These are phyloP conservation scores for Limnephilus marmoratus DNA, from an alignment of 2,888 invertebrate species.

Conservation along the genomic window DNA sequence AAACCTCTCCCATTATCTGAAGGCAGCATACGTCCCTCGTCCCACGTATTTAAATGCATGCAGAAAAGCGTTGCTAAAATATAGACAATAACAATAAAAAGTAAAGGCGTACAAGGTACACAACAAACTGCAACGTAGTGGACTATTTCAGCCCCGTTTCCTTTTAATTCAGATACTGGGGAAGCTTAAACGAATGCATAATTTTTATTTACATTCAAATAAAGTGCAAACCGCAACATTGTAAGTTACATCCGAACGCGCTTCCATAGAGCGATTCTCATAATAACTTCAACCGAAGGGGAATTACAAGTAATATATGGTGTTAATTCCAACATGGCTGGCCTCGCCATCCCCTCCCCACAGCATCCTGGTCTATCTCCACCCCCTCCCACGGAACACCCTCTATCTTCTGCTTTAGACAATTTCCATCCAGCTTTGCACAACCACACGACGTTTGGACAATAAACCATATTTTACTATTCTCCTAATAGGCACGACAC, in stretches of 20 bases:
- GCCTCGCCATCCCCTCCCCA: conserved; percentile 26
- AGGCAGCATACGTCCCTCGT: background rate
- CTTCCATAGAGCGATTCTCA: conserved; percentile 61
- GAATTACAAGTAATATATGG: conserved; percentile 66
- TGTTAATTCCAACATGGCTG: conserved; percentile 65
- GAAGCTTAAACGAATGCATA: conserved; percentile 49
- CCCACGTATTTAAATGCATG: background rate
- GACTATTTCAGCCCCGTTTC: conserved; percentile 18
- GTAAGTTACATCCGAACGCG: conserved; percentile 56
- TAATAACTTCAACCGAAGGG: conserved; percentile 66
- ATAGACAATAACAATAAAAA: background rate
- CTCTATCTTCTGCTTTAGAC: conserved; percentile 43
- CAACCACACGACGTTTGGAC: conserved; percentile 64
- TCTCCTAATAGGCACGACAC: conserved; percentile 63
- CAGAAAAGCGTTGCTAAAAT: background rate
- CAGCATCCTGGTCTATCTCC: conserved; percentile 18
- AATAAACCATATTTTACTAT: conserved; percentile 65
- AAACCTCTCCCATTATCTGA: background rate
- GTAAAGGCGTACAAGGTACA: background rate
- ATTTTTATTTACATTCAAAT: conserved; percentile 59
- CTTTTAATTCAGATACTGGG: conserved; percentile 34
- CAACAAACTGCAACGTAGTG: conserved; percentile 4
- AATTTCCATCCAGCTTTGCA: conserved; percentile 62
- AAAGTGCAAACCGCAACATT: conserved; percentile 59
- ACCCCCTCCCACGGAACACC: conserved; percentile 29